phyloP scores from a whole-genome alignment of 2,113 vertebrate genomes.

The Ivindomyrus marchei region DNA sequence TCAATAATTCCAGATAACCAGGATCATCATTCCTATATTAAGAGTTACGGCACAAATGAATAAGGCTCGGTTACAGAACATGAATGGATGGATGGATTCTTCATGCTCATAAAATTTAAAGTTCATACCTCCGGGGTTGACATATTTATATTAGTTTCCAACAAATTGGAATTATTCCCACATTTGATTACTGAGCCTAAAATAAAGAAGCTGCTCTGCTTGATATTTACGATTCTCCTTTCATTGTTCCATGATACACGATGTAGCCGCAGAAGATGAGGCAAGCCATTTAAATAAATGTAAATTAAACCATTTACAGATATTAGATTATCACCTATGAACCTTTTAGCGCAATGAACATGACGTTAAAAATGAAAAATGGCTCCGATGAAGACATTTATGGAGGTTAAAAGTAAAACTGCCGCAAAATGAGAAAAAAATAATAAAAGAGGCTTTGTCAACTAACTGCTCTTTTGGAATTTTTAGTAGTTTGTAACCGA shows the following conservation, averaged over 20 bases:
- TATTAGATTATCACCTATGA: not conserved
- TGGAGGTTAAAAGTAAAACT: not conserved
- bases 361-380: not conserved
- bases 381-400: not conserved
- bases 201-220: not conserved
- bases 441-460: not conserved
- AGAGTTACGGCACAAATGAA: not conserved
- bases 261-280: not conserved
- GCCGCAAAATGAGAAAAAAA: not conserved
- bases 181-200: not conserved
- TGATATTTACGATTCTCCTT: not conserved
- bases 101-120: not conserved
- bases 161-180: not conserved
- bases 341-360: not conserved
- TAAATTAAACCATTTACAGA: not conserved
- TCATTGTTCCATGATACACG: not conserved
- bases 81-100: not conserved
- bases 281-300: not conserved
- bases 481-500: not conserved
- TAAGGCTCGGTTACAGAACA: not conserved
- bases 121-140: not conserved
- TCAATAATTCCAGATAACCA: not conserved
- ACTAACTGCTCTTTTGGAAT: not conserved
- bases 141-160: not conserved
- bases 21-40: not conserved